Conservation (phyloP, 2,888 invertebrate genomes). For the Himalopsyche tibetana region DNA sequence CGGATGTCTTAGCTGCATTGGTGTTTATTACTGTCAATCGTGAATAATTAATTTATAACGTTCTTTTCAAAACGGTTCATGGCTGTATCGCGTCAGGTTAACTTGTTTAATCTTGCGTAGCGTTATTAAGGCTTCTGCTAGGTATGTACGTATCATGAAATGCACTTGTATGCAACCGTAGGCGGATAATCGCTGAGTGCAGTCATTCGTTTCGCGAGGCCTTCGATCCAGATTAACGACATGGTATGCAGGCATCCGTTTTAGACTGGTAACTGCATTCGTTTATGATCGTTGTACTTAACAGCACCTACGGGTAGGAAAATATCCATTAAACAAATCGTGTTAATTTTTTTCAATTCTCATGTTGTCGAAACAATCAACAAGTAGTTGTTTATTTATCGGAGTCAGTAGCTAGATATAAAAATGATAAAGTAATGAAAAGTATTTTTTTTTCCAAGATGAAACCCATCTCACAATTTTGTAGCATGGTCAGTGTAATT, state of each 20-base stretch:
- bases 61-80: not conserved
- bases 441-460: no score
- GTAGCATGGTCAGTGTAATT: no score
- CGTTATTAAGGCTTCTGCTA: not conserved
- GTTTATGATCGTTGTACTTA: not conserved
- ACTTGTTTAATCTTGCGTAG: not conserved
- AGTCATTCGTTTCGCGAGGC: not conserved
- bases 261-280: not conserved
- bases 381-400: no score
- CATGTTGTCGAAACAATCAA: no score
- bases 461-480: no score
- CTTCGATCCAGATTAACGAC: conserved; percentile 4
- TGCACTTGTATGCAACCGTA: not conserved
- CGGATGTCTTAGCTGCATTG: no score
- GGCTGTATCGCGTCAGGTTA: not conserved
- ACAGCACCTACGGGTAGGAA: not conserved
- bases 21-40: no score
- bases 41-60: not conserved
- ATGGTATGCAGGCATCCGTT: not conserved
- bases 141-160: not conserved
- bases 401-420: no score
- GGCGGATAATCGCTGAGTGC: not conserved
- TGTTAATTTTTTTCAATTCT: no score
- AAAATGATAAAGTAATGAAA: no score
- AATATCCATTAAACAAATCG: not conserved